Percentiles rank a stretch among this genome's conserved stretches.
These are phyloP conservation scores for Eurystomus glaucurus DNA, from an alignment of 2,797 vertebrate species.

Conservation along the genomic window DNA sequence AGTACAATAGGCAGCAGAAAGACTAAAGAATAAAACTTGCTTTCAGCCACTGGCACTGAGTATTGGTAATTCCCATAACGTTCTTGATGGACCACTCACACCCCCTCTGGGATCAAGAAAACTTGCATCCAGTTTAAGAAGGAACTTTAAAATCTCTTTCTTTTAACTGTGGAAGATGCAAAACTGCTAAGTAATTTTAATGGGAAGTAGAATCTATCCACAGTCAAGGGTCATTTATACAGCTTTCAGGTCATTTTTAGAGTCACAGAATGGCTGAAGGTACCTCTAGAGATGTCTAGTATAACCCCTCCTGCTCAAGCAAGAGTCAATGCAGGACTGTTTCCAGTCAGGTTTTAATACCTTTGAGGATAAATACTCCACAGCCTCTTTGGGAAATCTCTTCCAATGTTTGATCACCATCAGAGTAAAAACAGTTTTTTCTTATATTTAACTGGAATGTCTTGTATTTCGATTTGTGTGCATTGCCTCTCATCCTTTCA, in stretches of 20 bases:
- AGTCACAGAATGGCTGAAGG: background rate
- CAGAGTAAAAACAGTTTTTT: background rate
- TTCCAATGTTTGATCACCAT: background rate
- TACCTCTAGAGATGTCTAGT: background rate
- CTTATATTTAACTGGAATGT: background rate
- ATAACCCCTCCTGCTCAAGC: background rate
- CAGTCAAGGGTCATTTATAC: background rate
- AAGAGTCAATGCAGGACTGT: background rate
- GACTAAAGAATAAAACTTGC: background rate
- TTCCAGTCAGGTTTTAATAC: background rate
- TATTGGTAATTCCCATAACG: background rate
- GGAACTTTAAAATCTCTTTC: background rate
- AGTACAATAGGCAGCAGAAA: background rate
- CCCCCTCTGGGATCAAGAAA: rapidly evolving
- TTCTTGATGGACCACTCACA: rapidly evolving
- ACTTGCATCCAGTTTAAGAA: background rate
- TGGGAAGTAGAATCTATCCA: background rate
- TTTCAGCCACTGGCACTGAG: background rate
- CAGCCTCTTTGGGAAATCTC: background rate
- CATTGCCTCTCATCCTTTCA: background rate
- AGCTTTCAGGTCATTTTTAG: background rate
- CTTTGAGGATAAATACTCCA: background rate
- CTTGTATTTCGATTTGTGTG: background rate
- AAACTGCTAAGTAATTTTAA: background rate
- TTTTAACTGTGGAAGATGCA: background rate